Conservation (phyloP, 2,797 vertebrate genomes). For the Avahi laniger region DNA sequence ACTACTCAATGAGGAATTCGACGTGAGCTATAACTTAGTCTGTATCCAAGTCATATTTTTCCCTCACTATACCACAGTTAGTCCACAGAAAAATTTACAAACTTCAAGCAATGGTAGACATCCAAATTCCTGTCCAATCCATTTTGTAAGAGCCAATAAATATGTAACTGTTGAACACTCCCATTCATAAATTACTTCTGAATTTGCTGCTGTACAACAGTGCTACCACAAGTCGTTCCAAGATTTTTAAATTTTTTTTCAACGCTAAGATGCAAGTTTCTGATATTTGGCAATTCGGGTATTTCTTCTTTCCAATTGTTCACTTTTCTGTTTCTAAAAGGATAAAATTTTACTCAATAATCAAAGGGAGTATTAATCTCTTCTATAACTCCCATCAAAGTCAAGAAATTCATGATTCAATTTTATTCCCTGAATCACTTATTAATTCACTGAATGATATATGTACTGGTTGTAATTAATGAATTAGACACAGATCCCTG, state of each 20-base stretch:
- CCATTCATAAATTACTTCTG: background rate
- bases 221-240: background rate
- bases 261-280: background rate
- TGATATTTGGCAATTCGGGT: background rate
- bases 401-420: background rate
- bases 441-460: background rate
- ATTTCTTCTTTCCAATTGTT: background rate
- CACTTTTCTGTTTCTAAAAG: background rate
- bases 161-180: background rate
- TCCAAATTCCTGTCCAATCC: background rate
- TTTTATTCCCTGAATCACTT: background rate
- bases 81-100: background rate
- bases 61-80: background rate
- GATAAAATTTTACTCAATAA: background rate
- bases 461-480: background rate
- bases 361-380: background rate
- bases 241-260: background rate
- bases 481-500: background rate
- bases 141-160: background rate
- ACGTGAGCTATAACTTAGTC: background rate
- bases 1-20: background rate
- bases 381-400: background rate
- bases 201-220: background rate
- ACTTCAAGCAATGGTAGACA: background rate
- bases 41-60: background rate